A percentile compares a stretch with the other conserved stretches of the same genome.
These are phyloP conservation scores for Zaprionus africanus DNA, from an alignment of 1,140 invertebrate genomes.

Conservation along the genomic window DNA sequence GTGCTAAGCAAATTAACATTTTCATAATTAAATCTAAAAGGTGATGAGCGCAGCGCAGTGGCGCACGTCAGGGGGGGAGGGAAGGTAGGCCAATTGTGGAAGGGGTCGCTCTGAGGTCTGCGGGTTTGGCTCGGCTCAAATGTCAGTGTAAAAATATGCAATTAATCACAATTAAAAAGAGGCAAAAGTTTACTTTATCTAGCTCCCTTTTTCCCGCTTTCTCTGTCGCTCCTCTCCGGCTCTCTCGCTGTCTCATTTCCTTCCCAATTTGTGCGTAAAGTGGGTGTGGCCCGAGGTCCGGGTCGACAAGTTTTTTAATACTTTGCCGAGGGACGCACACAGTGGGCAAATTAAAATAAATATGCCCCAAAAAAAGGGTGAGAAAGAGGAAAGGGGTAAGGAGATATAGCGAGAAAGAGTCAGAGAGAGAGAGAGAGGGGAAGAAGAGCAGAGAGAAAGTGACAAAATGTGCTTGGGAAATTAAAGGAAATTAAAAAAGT, in stretches of 20 bases:
- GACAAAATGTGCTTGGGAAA: conserved; percentile 29
- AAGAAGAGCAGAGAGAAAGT: too few relatives aligned
- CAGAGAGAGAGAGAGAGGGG: neutral
- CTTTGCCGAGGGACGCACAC: conserved; percentile 17
- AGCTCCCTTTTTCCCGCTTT: neutral
- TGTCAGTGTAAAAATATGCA: conserved; percentile 50
- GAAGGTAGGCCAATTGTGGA: neutral
- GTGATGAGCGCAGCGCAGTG: conserved; percentile 55
- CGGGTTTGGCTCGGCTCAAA: conserved; percentile 11
- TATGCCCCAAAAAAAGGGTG: conserved; percentile 29
- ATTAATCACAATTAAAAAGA: conserved; percentile 65
- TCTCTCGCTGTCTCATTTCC: neutral
- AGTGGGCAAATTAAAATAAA: conserved; percentile 47
- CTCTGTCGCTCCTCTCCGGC: neutral
- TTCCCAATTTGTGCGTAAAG: conserved; percentile 19
- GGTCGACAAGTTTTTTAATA: conserved; percentile 49
- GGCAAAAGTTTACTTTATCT: conserved; percentile 38
- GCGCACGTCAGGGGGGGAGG: too few relatives aligned
- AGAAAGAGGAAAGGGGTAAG: neutral
- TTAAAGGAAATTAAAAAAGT: conserved; percentile 50
- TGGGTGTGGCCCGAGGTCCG: conserved; percentile 23
- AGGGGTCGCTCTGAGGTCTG: neutral
- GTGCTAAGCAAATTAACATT: conserved; percentile 81
- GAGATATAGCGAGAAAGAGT: neutral
- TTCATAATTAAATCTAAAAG: conserved; percentile 75